These are phyloP conservation scores for Enteromius thamalakanensis DNA, from an alignment of 2,797 vertebrate species.

Conservation along the genomic window DNA sequence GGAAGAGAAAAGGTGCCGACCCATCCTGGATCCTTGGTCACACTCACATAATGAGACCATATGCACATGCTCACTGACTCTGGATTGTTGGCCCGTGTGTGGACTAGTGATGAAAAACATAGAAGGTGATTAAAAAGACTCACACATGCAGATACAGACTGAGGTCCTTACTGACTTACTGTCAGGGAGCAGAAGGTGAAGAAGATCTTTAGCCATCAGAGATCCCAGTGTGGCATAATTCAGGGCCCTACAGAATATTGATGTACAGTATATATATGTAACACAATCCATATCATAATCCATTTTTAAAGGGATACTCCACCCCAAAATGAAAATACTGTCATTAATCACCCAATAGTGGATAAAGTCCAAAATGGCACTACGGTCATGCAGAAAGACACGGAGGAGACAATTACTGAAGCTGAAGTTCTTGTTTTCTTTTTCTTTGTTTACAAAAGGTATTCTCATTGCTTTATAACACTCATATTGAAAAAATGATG, in stretches of 20 bases:
- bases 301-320: background rate
- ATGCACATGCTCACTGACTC: slow-evolving; percentile 71
- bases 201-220: slow-evolving; percentile 78
- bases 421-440: too few species aligned
- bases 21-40: slow-evolving; percentile 57
- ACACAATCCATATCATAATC: background rate
- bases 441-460: too few species aligned
- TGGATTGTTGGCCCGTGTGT: slow-evolving; percentile 67
- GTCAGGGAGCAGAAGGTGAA: slow-evolving; percentile 76
- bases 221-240: slow-evolving; percentile 78
- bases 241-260: slow-evolving; percentile 71
- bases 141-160: background rate
- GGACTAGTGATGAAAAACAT: slow-evolving; percentile 64
- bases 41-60: slow-evolving; percentile 72
- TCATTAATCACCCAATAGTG: too few species aligned
- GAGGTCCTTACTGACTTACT: slow-evolving; percentile 68
- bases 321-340: too few species aligned
- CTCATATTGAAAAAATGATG: too few species aligned
- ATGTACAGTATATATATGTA: background rate
- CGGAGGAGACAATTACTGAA: too few species aligned
- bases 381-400: too few species aligned
- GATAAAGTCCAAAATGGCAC: too few species aligned
- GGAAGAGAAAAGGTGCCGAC: slow-evolving; percentile 60
- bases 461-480: too few species aligned
- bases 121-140: background rate